Evolutionary conservation across 2,888 invertebrate genomes (phyloP).

Genomic region (Odontothrips loti): DNA sequence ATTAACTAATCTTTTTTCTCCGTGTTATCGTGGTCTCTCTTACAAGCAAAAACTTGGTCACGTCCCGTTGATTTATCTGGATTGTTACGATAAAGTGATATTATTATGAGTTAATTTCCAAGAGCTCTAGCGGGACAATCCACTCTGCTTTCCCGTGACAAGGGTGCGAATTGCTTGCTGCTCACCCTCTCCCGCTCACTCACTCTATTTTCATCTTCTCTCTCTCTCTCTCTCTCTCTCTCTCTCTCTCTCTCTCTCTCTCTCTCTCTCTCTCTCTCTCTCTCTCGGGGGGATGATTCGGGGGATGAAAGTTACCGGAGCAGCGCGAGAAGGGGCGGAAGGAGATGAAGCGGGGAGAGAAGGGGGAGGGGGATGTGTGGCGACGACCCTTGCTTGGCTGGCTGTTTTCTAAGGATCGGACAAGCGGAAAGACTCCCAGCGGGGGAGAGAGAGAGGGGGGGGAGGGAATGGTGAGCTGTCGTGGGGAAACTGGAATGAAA

Average conservation of each 20-base stretch:
- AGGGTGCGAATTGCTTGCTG: no score
- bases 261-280: no score
- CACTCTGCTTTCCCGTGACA: no score
- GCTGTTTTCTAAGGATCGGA: conserved; percentile 10
- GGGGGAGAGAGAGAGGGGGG: neutral
- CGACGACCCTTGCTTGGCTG: neutral
- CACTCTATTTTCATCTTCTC: neutral
- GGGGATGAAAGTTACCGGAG: conserved; percentile 3
- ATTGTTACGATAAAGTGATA: no score
- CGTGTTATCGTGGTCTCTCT: no score
- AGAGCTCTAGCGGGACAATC: no score
- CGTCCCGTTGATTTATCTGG: no score
- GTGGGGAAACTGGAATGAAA: neutral
- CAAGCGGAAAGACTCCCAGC: conserved; percentile 20
- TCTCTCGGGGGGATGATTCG: neutral
- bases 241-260: neutral
- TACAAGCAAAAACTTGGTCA: no score
- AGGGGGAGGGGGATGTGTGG: neutral
- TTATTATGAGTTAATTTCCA: no score
- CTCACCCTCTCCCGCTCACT: neutral
- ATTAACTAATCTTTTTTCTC: no score
- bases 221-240: neutral
- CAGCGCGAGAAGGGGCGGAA: neutral
- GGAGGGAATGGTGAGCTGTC: neutral
- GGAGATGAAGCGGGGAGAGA: neutral